phyloP scores from a whole-genome alignment of 2,797 vertebrate species.

The Sebastes kiyomatsui region DNA sequence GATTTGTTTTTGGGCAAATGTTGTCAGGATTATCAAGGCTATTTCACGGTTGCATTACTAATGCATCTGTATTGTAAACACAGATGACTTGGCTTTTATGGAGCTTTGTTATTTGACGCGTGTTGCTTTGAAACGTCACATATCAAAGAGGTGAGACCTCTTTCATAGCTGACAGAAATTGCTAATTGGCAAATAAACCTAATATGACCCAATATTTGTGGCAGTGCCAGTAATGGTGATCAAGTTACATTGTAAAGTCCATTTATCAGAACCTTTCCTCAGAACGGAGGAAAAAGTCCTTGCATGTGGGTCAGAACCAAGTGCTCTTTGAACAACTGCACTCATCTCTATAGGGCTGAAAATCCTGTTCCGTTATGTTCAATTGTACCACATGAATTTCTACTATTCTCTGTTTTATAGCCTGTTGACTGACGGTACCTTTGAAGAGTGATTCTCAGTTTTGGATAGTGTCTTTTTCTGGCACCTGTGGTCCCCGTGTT shows the following conservation, averaged over 20 bases:
- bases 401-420: background rate
- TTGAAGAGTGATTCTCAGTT: background rate
- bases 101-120: background rate
- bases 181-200: no score
- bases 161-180: no score
- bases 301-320: background rate
- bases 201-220: no score
- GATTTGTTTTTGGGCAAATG: background rate
- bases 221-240: no score
- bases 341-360: background rate
- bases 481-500: background rate
- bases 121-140: no score
- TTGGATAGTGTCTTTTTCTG: background rate
- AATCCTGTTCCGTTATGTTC: background rate
- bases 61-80: background rate
- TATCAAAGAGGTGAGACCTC: no score
- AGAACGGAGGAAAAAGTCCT: background rate
- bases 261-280: no score
- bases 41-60: background rate
- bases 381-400: background rate
- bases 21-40: background rate
- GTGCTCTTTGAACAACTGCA: background rate
- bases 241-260: no score
- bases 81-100: background rate
- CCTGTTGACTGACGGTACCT: background rate